Conservation (phyloP, 2,797 vertebrate genomes). For the Buphagus erythrorhynchus region DNA sequence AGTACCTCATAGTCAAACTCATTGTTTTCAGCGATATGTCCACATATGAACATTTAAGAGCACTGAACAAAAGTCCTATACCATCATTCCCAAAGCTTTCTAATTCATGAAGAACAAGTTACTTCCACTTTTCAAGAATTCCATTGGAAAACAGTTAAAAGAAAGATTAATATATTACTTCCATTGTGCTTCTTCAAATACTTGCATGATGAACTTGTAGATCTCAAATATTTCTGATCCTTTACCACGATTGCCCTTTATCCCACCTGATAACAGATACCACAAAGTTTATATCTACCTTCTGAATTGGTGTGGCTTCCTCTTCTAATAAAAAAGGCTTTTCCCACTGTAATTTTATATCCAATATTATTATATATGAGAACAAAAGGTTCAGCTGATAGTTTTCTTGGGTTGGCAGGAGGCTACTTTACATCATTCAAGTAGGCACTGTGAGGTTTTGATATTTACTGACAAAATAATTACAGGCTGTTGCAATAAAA, state of each 20-base stretch:
- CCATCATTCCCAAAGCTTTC: background rate
- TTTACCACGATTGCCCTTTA: background rate
- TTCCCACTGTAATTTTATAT: background rate
- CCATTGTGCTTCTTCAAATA: background rate
- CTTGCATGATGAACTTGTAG: background rate
- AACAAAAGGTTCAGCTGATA: background rate
- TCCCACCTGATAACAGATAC: background rate
- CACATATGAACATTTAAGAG: background rate
- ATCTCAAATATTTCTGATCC: background rate
- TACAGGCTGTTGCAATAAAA: constrained; percentile 3
- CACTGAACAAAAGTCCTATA: background rate
- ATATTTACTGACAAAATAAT: background rate
- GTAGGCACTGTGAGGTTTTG: background rate
- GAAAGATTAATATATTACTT: background rate
- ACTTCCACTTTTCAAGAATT: background rate
- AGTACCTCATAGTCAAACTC: background rate
- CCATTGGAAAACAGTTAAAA: background rate
- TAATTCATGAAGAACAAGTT: background rate
- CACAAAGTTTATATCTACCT: background rate
- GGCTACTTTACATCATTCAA: background rate
- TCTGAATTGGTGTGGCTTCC: background rate
- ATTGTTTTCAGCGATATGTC: background rate
- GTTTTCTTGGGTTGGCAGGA: background rate
- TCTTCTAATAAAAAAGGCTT: background rate
- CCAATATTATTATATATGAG: background rate